phyloP scores from a whole-genome alignment of 2,113 vertebrate species.

The Propithecus coquereli region DNA sequence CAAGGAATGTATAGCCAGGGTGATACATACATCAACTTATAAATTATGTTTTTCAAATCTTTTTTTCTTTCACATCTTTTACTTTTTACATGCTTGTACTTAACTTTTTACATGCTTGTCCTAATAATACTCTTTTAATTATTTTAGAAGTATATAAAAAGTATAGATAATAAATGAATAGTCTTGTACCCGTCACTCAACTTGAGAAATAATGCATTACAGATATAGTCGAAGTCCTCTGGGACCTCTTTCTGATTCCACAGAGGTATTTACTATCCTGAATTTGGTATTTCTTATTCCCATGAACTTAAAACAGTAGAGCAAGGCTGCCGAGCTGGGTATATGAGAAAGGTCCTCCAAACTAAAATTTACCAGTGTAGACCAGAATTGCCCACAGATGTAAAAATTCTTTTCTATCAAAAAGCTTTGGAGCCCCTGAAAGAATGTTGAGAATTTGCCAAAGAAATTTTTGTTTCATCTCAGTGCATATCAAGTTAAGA shows the following conservation, averaged over 20 bases:
- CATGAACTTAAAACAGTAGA: neutral
- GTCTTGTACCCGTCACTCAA: neutral
- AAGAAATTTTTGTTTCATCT: neutral
- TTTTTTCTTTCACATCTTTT: neutral
- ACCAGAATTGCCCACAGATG: conserved; percentile 6
- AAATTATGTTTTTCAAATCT: neutral
- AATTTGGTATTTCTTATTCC: conserved; percentile 30
- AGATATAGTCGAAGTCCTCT: neutral
- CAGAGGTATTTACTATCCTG: neutral
- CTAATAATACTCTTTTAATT: neutral
- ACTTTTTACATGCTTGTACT: neutral
- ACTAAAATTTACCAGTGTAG: neutral
- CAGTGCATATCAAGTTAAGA: conserved; percentile 7
- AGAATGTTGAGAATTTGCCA: neutral
- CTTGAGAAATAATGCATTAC: conserved; percentile 8
- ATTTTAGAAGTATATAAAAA: neutral
- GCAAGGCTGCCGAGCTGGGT: neutral
- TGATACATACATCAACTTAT: neutral
- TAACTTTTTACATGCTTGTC: neutral
- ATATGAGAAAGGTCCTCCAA: neutral
- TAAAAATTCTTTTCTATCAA: neutral
- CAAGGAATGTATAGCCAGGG: neutral
- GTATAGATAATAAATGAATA: neutral
- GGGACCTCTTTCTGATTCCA: neutral
- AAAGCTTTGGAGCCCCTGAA: neutral